Percentiles rank a stretch among this genome's conserved stretches.
phyloP scores from a whole-genome alignment of 2,797 vertebrate species.

The Myotis planiceps region DNA sequence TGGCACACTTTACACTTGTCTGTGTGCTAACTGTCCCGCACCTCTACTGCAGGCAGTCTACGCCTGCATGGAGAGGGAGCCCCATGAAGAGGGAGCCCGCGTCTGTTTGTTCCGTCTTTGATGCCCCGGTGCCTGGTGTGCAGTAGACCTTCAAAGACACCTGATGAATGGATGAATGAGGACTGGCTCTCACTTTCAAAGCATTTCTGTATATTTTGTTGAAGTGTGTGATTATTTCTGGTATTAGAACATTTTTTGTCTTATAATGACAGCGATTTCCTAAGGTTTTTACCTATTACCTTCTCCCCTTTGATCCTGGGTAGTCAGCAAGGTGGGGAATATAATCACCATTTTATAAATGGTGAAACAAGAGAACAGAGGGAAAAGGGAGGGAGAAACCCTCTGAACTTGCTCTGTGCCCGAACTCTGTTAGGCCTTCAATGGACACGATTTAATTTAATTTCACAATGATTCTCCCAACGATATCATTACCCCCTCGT shows the following conservation, averaged over 20 bases:
- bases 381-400: not conserved
- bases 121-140: not conserved
- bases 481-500: not conserved
- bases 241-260: not conserved
- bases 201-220: not conserved
- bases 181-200: not conserved
- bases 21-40: not conserved
- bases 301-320: not conserved
- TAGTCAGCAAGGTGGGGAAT: not conserved
- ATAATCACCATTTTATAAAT: not conserved
- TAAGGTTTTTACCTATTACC: not conserved
- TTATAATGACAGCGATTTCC: not conserved
- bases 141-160: not conserved
- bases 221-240: not conserved
- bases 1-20: not conserved
- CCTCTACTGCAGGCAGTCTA: not conserved
- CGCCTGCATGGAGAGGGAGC: not conserved
- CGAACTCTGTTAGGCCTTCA: not conserved
- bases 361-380: not conserved
- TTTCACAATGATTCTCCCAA: not conserved
- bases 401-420: not conserved
- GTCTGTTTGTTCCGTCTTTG: not conserved
- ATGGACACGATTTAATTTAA: not conserved
- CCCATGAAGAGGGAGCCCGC: not conserved
- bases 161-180: not conserved